Percentiles rank a stretch among this genome's conserved stretches.
Evolutionary conservation across 2,113 vertebrate species (phyloP).

Genomic region (Hystrix brachyura): DNA sequence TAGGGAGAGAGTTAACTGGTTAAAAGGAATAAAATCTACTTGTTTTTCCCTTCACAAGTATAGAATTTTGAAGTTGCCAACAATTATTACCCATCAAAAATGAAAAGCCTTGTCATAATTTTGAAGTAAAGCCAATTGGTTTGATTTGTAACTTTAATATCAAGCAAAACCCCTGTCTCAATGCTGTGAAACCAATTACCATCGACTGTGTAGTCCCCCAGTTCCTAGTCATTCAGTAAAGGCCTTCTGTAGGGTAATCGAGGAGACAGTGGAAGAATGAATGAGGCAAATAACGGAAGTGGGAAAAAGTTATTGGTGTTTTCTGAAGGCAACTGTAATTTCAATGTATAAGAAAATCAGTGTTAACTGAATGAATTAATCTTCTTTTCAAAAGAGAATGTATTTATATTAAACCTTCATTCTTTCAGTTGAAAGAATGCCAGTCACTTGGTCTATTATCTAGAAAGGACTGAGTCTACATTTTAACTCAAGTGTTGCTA

Average conservation of each 20-base stretch:
- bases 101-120: constrained; percentile 7
- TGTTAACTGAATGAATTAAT: constrained; percentile 30
- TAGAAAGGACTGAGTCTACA: not conserved
- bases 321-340: constrained; percentile 54
- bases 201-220: not conserved
- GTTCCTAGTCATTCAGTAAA: constrained; percentile 11
- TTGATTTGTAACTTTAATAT: constrained; percentile 27
- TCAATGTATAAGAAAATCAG: constrained; percentile 64
- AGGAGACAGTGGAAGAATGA: constrained; percentile 2
- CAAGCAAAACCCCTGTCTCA: constrained; percentile 41
- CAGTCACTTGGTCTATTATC: not conserved
- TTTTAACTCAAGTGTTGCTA: not conserved
- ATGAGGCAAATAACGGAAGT: not conserved
- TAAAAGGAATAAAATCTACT: not conserved
- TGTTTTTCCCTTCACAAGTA: not conserved
- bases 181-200: constrained; percentile 24
- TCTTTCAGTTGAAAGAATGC: constrained; percentile 35
- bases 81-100: constrained; percentile 3
- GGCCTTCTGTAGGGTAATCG: constrained; percentile 3
- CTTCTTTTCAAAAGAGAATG: constrained; percentile 26
- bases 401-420: constrained; percentile 39
- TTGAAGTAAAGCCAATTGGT: constrained; percentile 56
- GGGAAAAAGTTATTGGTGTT: constrained; percentile 35
- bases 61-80: constrained; percentile 63
- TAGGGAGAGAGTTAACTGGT: not conserved